These are phyloP conservation scores for Mantis religiosa DNA, from an alignment of 2,888 invertebrate genomes.

Conservation along the genomic window DNA sequence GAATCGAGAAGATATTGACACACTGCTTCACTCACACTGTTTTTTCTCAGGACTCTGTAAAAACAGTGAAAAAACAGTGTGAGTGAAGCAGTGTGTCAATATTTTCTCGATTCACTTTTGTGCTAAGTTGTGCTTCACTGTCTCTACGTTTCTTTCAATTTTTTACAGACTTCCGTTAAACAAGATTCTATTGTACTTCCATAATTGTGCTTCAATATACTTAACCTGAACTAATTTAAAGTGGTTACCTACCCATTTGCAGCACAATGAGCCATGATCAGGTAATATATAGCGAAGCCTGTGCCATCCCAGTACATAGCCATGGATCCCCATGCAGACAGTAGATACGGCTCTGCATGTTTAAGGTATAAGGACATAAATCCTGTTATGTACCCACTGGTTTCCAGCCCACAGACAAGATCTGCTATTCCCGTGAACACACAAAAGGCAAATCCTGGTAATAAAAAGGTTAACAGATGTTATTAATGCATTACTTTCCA, in stretches of 20 bases:
- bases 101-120: too few relatives aligned
- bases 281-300: background rate
- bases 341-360: slow-evolving; percentile 2
- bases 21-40: too few relatives aligned
- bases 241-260: background rate
- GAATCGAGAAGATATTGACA: too few relatives aligned
- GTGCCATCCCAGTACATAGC: slow-evolving; percentile 1
- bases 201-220: too few relatives aligned
- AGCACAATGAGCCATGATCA: background rate
- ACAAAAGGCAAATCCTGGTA: slow-evolving; percentile 1
- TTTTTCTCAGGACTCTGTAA: too few relatives aligned
- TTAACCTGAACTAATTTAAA: too few relatives aligned
- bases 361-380: background rate
- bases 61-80: too few relatives aligned
- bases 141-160: too few relatives aligned
- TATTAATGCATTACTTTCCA: background rate
- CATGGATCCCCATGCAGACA: slow-evolving; percentile 5
- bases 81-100: too few relatives aligned
- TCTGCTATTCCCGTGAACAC: background rate
- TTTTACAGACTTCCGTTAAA: too few relatives aligned
- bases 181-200: too few relatives aligned
- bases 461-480: background rate
- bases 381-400: background rate
- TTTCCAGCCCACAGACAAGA: background rate
- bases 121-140: too few relatives aligned